Evolutionary conservation across 2,797 vertebrate genomes (phyloP), one percentile per base, ranked within the genome.

Genomic region (Enteromius unitaeniatus): DNA sequence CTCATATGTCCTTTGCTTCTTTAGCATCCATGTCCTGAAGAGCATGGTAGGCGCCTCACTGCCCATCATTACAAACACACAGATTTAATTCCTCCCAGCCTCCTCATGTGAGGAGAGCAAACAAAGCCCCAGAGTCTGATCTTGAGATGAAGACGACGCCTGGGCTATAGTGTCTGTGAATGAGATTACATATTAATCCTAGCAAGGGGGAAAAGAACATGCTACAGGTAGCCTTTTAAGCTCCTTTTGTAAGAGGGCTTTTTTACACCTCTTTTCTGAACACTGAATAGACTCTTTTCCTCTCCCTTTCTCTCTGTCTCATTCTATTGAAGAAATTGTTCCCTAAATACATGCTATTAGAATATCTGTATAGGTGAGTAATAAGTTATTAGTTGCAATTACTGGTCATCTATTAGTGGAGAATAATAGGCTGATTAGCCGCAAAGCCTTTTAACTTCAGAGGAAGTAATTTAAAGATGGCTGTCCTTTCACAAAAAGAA

Each of bases 311-410:
- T 53, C 73, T 72, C 75, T 23, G 89, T 91, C 89, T 92, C 79
- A 80, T 89, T 92, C 92, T 91, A 94, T 93, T 94, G 92, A 94
- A 93, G 82, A 91, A 95, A 95, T 88, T 92, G 91, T 92, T 90
- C 93, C 93, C 93, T 95, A 95, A 96, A 95, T 95, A 95, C 94
- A 93, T 92, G 94, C 93, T 93, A 95, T 95, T 95, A 95, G 94
- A 95, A 95, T 95, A 95, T 95, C 94, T 95, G 94, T 94, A 94
- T 93, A 93, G 94, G 94, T 93, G 93, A 94, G 93, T 94, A 95
- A 95, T 95, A 96, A 93, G 91, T 95, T 96, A 95, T 95, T 95
- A 96, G 94, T 95, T 94, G 93, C 95, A 96, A 96, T 96, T 96
- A 96, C 95, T 95, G 94, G 95, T 95, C 93, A 94, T 95, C 93